A percentile compares a stretch with the other conserved stretches of the same genome.
phyloP scores from a whole-genome alignment of 1,140 invertebrate genomes.

The Sogatella furcifera region DNA sequence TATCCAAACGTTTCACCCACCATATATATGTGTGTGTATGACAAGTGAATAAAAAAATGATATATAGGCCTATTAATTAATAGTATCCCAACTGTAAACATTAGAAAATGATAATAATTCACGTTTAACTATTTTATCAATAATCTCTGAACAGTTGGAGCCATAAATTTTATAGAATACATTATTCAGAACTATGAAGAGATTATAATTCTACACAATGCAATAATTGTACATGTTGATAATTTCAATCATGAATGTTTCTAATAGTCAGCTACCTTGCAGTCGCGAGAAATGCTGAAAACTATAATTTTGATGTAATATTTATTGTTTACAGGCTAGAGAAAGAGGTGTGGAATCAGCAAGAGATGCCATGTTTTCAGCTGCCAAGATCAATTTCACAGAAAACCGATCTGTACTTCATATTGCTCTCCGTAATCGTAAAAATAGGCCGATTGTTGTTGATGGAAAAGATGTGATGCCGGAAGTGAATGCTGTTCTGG shows the following conservation, averaged over 20 bases:
- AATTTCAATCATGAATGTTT: neutral
- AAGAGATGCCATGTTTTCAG: conserved; percentile 87
- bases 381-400: conserved; percentile 95
- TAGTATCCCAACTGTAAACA: too few relatives aligned
- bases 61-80: too few relatives aligned
- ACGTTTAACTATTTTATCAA: neutral
- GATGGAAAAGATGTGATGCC: conserved; percentile 91
- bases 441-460: conserved; percentile 65
- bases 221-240: too few relatives aligned
- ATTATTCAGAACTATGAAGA: neutral
- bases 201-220: neutral
- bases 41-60: too few relatives aligned
- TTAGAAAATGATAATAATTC: neutral
- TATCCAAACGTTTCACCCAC: too few relatives aligned
- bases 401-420: conserved; percentile 94
- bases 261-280: neutral
- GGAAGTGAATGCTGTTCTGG: conserved; percentile 81
- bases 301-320: conserved; percentile 1
- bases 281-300: too few relatives aligned
- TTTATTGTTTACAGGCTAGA: conserved; percentile 48
- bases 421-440: conserved; percentile 81
- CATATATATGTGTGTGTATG: too few relatives aligned
- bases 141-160: neutral
- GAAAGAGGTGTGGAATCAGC: conserved; percentile 73
- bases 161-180: neutral